Conservation (phyloP, 2,113 vertebrate species). For the Neofelis nebulosa region DNA sequence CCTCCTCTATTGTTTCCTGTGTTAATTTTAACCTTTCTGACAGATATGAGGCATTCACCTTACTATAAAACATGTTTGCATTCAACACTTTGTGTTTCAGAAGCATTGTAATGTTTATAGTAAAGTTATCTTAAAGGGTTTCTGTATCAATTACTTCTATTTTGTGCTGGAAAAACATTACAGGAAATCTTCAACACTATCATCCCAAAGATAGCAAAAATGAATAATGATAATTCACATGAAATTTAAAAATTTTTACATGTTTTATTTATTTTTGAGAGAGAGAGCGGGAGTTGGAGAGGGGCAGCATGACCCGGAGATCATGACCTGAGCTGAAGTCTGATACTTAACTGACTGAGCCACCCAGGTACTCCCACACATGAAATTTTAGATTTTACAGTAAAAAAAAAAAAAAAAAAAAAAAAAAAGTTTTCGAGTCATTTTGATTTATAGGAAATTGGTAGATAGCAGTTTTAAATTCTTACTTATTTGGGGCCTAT, state of each 20-base stretch:
- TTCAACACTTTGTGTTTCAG: background rate
- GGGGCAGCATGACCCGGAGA: too few species aligned
- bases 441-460: background rate
- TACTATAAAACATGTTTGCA: background rate
- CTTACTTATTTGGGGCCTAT: background rate
- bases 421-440: background rate
- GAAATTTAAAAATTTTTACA: background rate
- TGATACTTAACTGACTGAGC: too few species aligned
- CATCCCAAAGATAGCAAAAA: background rate
- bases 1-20: too few species aligned
- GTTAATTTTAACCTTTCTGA: too few species aligned
- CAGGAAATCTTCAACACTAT: background rate
- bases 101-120: background rate
- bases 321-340: too few species aligned
- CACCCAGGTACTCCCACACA: too few species aligned
- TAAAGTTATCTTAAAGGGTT: background rate
- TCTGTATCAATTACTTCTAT: background rate
- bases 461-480: background rate
- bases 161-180: background rate
- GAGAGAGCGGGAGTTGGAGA: too few species aligned
- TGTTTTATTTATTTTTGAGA: too few species aligned
- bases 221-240: background rate
- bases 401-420: background rate
- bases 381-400: background rate
- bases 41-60: background rate